Conservation (phyloP, 2,113 vertebrate species). For the Aplodontia rufa region DNA sequence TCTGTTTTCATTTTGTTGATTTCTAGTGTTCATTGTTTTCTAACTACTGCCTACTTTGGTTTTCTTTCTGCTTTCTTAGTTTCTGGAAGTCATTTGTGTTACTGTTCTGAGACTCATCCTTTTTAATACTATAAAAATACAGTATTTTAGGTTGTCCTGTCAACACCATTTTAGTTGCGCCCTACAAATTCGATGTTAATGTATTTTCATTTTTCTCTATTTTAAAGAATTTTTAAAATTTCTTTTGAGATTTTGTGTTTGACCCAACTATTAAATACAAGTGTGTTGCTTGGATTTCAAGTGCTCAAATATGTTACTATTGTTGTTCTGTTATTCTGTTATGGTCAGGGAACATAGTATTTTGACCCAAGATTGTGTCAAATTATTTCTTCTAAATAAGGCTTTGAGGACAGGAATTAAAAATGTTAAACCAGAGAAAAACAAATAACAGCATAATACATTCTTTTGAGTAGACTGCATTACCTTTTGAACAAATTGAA, state of each 20-base stretch:
- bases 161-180: not conserved
- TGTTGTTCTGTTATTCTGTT: too few species aligned
- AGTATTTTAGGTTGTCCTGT: not conserved
- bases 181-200: not conserved
- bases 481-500: not conserved
- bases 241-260: not conserved
- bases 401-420: not conserved
- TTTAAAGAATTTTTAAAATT: not conserved
- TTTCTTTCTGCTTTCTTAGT: not conserved
- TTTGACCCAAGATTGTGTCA: not conserved
- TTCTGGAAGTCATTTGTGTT: not conserved
- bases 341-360: not conserved
- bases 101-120: not conserved
- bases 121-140: not conserved
- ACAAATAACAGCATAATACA: not conserved
- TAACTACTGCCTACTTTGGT: not conserved
- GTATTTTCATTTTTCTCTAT: not conserved
- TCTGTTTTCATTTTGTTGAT: not conserved
- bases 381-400: not conserved
- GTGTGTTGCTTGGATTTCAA: not conserved
- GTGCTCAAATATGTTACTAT: not conserved
- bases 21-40: not conserved
- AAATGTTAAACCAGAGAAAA: not conserved
- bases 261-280: not conserved
- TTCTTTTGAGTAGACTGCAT: not conserved